phyloP scores from a whole-genome alignment of 2,113 vertebrate genomes.

The Picathartes gymnocephalus region DNA sequence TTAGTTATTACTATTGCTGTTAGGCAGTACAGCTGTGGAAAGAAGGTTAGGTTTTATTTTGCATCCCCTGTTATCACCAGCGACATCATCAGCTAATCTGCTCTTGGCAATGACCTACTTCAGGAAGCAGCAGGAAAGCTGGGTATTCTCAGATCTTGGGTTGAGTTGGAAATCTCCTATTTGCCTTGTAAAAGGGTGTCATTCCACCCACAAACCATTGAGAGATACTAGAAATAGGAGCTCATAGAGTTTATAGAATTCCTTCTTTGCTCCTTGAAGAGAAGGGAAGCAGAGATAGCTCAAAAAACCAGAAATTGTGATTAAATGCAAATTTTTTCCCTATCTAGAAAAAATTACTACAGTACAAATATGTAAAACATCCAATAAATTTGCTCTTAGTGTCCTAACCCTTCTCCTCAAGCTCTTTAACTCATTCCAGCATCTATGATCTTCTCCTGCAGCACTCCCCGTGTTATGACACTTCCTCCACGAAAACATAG shows the following conservation, averaged over 20 bases:
- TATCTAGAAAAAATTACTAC: neutral
- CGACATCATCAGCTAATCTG: neutral
- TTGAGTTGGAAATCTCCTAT: neutral
- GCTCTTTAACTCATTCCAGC: neutral
- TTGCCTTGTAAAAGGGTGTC: neutral
- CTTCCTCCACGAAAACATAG: neutral
- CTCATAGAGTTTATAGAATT: neutral
- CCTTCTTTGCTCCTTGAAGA: neutral
- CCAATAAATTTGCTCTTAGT: neutral
- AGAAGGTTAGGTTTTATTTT: neutral
- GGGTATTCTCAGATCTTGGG: neutral
- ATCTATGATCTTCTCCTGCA: neutral
- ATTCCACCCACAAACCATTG: neutral
- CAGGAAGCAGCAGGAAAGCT: neutral
- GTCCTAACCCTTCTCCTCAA: neutral
- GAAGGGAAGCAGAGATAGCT: neutral
- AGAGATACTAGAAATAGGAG: neutral
- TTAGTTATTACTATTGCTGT: neutral
- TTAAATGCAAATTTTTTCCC: neutral
- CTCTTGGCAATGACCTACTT: neutral
- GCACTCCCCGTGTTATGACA: neutral
- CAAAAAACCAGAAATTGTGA: neutral
- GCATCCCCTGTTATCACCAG: neutral
- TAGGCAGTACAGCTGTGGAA: neutral
- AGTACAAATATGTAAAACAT: neutral